Evolutionary conservation across 2,113 vertebrate genomes (phyloP), one percentile per base, ranked within the genome.

Genomic region (Petrocephalus microphthalmus): DNA sequence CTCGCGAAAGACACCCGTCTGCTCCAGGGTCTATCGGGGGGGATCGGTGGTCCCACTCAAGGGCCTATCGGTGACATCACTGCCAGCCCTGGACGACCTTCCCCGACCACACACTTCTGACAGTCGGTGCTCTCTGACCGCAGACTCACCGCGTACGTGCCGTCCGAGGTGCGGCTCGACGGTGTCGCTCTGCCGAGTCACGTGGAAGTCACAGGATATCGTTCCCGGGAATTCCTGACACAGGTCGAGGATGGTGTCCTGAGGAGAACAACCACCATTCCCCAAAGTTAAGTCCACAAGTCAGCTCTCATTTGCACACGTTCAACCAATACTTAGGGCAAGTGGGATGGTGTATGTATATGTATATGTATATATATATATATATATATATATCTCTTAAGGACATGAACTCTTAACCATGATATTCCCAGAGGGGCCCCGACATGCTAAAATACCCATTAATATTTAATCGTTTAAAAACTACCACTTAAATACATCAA

Each of bases 151-250:
- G 74, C 90, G 96, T 92, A 96, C 67, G 5, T 97, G 95, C 0
- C 96, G 95, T 93, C 95, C 93, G 74, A 99, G 94, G 3, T 96
- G 94, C 10, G 92, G 67, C 89, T 96, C 95, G 57, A 97, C 92
- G 81, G 94, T 94, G 54, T 94, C 91, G 42, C 57, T 93, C 94
- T 97, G 97, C 19, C 95, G 96, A 20, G 98, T 99, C 89, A 99
- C 92, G 51, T 97, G 96, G 91, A 99, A 97, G 92, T 92, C 91
- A 91, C 97, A 98, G 0, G 92, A 92, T 88, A 99, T 94, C 93
- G 96, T 97, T 90, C 95, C 96, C 87, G 97, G 97, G 94, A 98
- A 97, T 17, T 95, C 94, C 86, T 90, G 93, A 92, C 96, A 96
- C 89, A 96, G 92, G 88, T 94, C 91, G 11, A 97, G 94, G 91